These are phyloP conservation scores for Protomyctophum bolini DNA, from an alignment of 2,113 vertebrate species.

Conservation along the genomic window DNA sequence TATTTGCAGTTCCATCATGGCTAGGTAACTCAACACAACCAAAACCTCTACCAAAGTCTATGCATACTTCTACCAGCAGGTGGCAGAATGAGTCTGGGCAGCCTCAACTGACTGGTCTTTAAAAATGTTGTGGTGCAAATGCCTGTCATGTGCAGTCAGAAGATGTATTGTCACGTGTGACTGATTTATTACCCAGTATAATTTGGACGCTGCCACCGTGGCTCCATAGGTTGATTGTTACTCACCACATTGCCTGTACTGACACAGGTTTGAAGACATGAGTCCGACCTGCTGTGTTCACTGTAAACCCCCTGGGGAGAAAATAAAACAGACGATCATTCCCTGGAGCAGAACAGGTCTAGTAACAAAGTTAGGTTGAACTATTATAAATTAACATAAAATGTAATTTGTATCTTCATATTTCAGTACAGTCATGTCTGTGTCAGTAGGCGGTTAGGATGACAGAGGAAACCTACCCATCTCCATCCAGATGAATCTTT, in stretches of 20 bases:
- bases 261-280: slow-evolving; percentile 98
- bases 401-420: no score
- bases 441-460: slow-evolving; percentile 44
- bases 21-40: no score
- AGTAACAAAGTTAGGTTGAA: not conserved
- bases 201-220: slow-evolving; percentile 26
- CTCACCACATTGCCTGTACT: slow-evolving; percentile 98
- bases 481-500: slow-evolving; percentile 96
- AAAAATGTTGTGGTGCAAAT: not conserved
- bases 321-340: slow-evolving; percentile 42
- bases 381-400: no score
- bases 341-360: not conserved
- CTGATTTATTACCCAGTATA: slow-evolving; percentile 14
- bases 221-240: slow-evolving; percentile 49
- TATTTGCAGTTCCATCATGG: no score
- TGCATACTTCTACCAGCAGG: slow-evolving; percentile 60
- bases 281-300: slow-evolving; percentile 91
- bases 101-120: slow-evolving; percentile 11
- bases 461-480: slow-evolving; percentile 85
- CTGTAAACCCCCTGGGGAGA: slow-evolving; percentile 88
- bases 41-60: not conserved
- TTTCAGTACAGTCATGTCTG: not conserved
- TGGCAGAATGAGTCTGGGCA: slow-evolving; percentile 48
- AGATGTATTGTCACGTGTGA: slow-evolving; percentile 39
- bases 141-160: slow-evolving; percentile 21